Conservation (phyloP, 1,140 invertebrate species). For the Homarus americanus region DNA sequence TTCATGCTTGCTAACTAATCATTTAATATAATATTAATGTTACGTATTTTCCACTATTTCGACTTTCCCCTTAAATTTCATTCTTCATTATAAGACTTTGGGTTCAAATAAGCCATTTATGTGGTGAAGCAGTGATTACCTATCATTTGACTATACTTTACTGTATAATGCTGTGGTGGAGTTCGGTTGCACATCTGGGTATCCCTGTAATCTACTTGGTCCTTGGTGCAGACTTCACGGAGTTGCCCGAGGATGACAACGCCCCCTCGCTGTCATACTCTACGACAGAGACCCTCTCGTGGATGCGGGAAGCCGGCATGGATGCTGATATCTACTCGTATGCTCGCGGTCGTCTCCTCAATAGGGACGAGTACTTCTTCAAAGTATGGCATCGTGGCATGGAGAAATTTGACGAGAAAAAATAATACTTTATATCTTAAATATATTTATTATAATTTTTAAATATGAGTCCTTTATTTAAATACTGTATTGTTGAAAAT, state of each 20-base stretch:
- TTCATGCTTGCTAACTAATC: background rate
- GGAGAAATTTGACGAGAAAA: slow-evolving; percentile 56
- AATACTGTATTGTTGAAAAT: slow-evolving; percentile 45
- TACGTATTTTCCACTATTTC: no score
- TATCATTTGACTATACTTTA: background rate
- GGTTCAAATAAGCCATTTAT: background rate
- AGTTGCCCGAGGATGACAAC: slow-evolving; percentile 77
- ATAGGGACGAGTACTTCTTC: slow-evolving; percentile 96
- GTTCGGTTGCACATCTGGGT: background rate
- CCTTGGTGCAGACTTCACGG: slow-evolving; percentile 79
- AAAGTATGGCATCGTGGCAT: slow-evolving; percentile 87
- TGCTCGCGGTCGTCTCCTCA: slow-evolving; percentile 87
- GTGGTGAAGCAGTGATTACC: background rate
- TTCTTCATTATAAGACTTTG: no score
- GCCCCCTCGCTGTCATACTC: slow-evolving; percentile 87
- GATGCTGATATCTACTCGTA: slow-evolving; percentile 94
- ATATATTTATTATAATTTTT: slow-evolving; percentile 82
- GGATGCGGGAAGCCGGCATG: slow-evolving; percentile 94
- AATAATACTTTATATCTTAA: slow-evolving; percentile 80
- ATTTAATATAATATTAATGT: background rate
- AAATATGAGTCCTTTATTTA: slow-evolving; percentile 35
- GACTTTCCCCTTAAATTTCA: no score
- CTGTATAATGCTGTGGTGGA: background rate
- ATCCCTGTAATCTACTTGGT: slow-evolving; percentile 40
- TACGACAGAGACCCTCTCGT: slow-evolving; percentile 92